Evolutionary conservation across 2,113 vertebrate genomes (phyloP).

Genomic region (Ciconia maguari): DNA sequence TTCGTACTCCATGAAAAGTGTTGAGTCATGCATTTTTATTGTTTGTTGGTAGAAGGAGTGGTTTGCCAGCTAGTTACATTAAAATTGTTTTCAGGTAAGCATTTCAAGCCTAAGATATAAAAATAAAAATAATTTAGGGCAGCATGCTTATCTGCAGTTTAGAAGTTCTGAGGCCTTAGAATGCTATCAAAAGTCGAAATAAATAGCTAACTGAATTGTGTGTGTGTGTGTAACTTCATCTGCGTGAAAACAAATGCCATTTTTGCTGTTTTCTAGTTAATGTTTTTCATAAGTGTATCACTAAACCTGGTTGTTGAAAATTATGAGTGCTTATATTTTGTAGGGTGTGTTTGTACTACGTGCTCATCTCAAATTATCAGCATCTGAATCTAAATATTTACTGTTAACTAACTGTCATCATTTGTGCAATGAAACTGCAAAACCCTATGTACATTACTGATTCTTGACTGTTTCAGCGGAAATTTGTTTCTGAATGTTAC

Average conservation of each 20-base stretch:
- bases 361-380: background rate
- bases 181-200: background rate
- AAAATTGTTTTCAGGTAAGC: background rate
- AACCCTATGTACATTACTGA: background rate
- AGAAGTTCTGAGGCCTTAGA: background rate
- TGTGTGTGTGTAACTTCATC: background rate
- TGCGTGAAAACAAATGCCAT: background rate
- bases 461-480: background rate
- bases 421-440: background rate
- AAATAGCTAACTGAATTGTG: background rate
- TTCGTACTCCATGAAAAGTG: background rate
- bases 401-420: background rate
- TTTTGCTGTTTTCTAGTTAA: background rate
- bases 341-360: background rate
- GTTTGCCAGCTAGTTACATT: background rate
- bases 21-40: background rate
- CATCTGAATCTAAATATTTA: background rate
- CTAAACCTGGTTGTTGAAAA: background rate
- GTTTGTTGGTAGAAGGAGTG: background rate
- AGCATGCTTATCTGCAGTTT: background rate
- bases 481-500: background rate
- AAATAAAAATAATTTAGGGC: background rate
- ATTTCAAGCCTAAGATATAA: background rate
- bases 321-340: background rate
- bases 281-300: background rate